These are phyloP conservation scores for Enteromius thamalakanensis DNA, from an alignment of 2,797 vertebrate species.

Conservation along the genomic window DNA sequence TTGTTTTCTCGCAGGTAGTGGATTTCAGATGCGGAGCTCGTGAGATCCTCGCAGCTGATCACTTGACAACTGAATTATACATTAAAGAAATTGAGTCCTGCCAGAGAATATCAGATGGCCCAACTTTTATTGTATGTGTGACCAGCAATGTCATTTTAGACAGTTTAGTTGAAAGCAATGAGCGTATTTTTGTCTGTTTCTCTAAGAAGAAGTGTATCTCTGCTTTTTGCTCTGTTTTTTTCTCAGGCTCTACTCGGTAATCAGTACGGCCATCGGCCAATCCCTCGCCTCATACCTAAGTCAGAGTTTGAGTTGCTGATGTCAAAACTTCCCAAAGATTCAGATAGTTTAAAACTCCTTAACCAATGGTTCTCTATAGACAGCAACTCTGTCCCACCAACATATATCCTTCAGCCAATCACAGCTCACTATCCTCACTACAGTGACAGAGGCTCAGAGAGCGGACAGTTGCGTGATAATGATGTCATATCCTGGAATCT, in stretches of 20 bases:
- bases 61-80: constrained; percentile 74
- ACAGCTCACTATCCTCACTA: constrained; percentile 72
- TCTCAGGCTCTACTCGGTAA: constrained; percentile 66
- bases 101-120: constrained; percentile 74
- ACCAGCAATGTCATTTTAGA: background rate
- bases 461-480: constrained; percentile 52
- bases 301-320: constrained; percentile 77
- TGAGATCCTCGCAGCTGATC: constrained; percentile 65
- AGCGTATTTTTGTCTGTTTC: background rate
- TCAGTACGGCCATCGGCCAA: constrained; percentile 75
- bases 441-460: constrained; percentile 66
- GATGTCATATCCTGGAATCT: constrained; percentile 62
- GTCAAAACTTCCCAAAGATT: constrained; percentile 71
- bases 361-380: constrained; percentile 77
- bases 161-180: background rate
- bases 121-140: constrained; percentile 79
- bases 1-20: constrained; percentile 65
- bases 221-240: background rate
- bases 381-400: constrained; percentile 76
- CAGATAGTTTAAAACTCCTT: constrained; percentile 71
- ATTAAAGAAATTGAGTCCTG: constrained; percentile 80
- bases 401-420: constrained; percentile 81
- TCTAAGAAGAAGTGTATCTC: background rate
- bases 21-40: constrained; percentile 80
- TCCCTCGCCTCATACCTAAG: constrained; percentile 74